phyloP scores from a whole-genome alignment of 2,797 vertebrate genomes.

The Labeo calbasu region DNA sequence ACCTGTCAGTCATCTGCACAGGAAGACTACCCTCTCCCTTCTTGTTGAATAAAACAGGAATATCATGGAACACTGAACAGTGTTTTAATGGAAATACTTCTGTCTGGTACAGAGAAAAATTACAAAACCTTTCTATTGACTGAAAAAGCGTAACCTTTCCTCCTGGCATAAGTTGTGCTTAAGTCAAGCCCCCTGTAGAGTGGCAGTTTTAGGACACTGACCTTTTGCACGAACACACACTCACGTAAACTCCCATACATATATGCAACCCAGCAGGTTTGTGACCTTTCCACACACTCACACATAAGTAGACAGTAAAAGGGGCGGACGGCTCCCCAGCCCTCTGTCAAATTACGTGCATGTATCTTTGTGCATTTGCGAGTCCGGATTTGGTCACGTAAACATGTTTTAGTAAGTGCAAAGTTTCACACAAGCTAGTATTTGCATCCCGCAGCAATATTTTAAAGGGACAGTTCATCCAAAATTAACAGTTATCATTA shows the following conservation, averaged over 20 bases:
- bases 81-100: slow-evolving; percentile 1
- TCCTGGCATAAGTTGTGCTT: neutral
- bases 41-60: neutral
- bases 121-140: neutral
- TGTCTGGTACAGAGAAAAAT: neutral
- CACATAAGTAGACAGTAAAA: slow-evolving; percentile 47
- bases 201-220: slow-evolving; percentile 54
- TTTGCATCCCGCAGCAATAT: neutral
- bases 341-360: slow-evolving; percentile 34
- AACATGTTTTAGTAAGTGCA: slow-evolving; percentile 2
- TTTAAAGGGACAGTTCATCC: neutral
- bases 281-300: slow-evolving; percentile 59
- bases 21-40: neutral
- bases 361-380: slow-evolving; percentile 29
- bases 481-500: neutral
- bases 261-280: slow-evolving; percentile 18
- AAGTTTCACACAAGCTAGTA: neutral
- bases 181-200: slow-evolving; percentile 16
- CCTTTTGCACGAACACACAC: slow-evolving; percentile 51
- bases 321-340: slow-evolving; percentile 31
- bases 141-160: slow-evolving; percentile 43
- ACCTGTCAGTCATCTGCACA: slow-evolving; percentile 15
- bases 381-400: slow-evolving; percentile 27
- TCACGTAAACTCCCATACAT: slow-evolving; percentile 25
- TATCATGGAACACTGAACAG: slow-evolving; percentile 29